phyloP scores from a whole-genome alignment of 2,888 invertebrate species.

The Trilocha varians region DNA sequence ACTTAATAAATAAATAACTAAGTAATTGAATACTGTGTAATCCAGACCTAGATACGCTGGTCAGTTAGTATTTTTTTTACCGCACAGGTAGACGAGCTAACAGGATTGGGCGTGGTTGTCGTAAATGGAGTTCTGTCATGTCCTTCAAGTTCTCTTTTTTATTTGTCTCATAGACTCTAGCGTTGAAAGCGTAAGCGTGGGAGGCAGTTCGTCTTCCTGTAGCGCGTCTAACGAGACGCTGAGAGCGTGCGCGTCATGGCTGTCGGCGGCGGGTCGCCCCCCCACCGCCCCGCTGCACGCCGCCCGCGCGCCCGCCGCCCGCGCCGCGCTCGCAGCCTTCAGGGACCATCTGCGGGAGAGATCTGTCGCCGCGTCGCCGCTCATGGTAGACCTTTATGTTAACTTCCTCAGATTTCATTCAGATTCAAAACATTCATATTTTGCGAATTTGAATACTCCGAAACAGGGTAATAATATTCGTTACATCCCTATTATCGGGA shows the following conservation, averaged over 20 bases:
- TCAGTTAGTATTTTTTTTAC: too few species aligned
- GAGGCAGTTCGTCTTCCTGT: constrained; percentile 25
- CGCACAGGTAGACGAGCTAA: too few species aligned
- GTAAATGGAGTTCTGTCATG: too few species aligned
- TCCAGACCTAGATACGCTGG: too few species aligned
- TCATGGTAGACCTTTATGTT: constrained; percentile 58
- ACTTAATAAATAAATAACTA: too few species aligned
- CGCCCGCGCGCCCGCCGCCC: constrained; percentile 83
- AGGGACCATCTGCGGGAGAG: constrained; percentile 86
- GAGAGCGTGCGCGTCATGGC: constrained; percentile 88
- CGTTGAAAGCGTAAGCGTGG: constrained; percentile 57
- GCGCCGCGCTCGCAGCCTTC: constrained; percentile 81
- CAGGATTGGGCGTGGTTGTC: too few species aligned
- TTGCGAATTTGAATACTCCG: too few species aligned
- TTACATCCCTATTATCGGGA: too few species aligned
- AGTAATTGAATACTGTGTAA: too few species aligned
- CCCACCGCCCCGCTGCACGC: constrained; percentile 41
- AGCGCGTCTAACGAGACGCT: constrained; percentile 69
- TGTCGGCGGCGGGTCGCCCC: constrained; percentile 53
- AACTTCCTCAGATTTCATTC: neutral
- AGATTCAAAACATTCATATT: too few species aligned
- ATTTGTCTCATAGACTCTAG: constrained; percentile 43
- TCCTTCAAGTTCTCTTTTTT: too few species aligned
- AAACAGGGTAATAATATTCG: too few species aligned
- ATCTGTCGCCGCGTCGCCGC: constrained; percentile 82